Base-by-base conservation (phyloP, 1,140 invertebrate species). In the Contarinia nasturtii region DNA sequence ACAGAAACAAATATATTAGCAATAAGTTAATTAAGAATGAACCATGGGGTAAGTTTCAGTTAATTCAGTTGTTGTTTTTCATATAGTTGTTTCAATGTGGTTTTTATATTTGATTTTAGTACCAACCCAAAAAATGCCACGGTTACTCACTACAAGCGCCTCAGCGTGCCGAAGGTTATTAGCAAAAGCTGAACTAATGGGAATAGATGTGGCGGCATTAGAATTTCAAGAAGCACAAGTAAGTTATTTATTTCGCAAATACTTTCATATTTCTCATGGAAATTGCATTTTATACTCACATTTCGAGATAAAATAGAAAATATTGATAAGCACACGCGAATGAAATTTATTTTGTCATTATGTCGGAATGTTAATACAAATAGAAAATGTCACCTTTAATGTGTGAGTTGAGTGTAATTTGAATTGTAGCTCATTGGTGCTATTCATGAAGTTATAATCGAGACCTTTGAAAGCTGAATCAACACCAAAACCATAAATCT, bases 101-200 rank as follows among this genome's bases (percentile, higher is more conserved):
- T 5, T 27, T 15, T 48, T 19, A 18, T 38, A 22, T 22, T 27
- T 44, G 10, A 44, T 22, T 60, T 21, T 55, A 88, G 86, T 90
- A 8, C 88, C 88, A 10, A 90, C 87, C 4, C 87, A 94, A 62
- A 95, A 95, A 67, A 86, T 93, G 80, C 86, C 89, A 1, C 70
- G 91, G 21, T 66, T 90, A 51, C 61, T 97, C 40, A 89, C 86
- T 22, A 93, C 88, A 1, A 90, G 86, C 54, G 86, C 91, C 1
- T 86, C 84, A 0, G 88, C 88, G 2, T 85, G 88, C 62, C 75
- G 81, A 19, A 79, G 80, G 52, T 73, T 96, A 47, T 66, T 86
- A 44, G 70, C 71, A 38, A 96, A 96, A 68, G 87, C 90, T 0
- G 84, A 87, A 60, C 67, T 92, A 10, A 90, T 93, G 79, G 91